Base-by-base conservation (phyloP, 2,797 vertebrate genomes). In the Leptatherina wallacei region DNA sequence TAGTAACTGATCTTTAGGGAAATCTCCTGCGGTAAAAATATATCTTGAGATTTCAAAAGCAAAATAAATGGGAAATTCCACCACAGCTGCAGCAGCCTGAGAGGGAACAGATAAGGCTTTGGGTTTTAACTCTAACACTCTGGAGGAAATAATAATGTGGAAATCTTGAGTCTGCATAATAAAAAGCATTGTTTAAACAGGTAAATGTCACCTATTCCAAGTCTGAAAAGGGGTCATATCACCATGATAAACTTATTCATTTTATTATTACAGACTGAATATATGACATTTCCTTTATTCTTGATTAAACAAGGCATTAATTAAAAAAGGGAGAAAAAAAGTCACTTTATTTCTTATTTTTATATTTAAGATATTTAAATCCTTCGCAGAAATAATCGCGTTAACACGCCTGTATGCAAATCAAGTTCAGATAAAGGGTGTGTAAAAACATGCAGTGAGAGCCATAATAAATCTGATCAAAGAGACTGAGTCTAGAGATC, bases 381-480 rank as follows among this genome's bases (percentile, higher is more conserved):
- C 20, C n/a, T 49, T 18, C 44, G n/a, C 44, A 49, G 20, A 49
- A 49, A 49, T 10, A 42, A 18, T 14, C 5, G 40, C 5, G 20
- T 49, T 49, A 49, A 49, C 20, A 49, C 18, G 20, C 44, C 7
- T 22, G 6, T 33, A 70, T 56, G 24, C 16, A 49, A 47, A 61
- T 71, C 3, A 27, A 5, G 57, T 61, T 71, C 32, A 62, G 12
- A 36, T 67, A 47, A 22, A 67, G 55, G 71, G 61, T 22, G 47
- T 38, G 18, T 58, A 30, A 72, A 35, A 55, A 65, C 55, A 22
- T 12, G 29, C n/a, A 40, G 38, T 20, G 35, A 61, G 36, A 40
- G 32, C n/a, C 5, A 14, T 13, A 30, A n/a, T 47, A 20, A n/a
- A 61, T 35, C 62, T 33, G 63, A 42, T 29, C 33, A 52, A 66